Conservation (phyloP, 92 coral and sea anemone genomes). For the Palythoa grandis region DNA sequence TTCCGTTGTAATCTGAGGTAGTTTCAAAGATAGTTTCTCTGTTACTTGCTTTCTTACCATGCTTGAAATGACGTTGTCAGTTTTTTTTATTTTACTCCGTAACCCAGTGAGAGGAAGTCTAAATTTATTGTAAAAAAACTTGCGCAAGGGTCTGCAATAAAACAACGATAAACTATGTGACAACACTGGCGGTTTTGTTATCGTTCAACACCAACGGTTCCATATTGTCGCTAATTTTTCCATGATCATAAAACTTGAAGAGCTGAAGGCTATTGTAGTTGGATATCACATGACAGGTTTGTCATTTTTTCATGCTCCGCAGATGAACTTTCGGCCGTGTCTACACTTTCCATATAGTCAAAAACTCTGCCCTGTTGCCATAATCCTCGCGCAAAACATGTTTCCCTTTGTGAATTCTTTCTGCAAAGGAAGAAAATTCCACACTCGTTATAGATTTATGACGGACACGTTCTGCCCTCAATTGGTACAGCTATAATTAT, state of each 20-base stretch:
- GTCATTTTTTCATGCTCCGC: not conserved
- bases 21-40: slow-evolving; percentile 4
- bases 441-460: not conserved
- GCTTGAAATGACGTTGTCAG: not conserved
- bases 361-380: not conserved
- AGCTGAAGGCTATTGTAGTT: not conserved
- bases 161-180: not conserved
- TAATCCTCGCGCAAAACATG: not conserved
- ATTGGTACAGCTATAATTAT: not conserved
- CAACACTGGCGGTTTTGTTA: not conserved
- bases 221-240: not conserved
- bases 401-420: slow-evolving; percentile 6
- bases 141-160: too few species aligned
- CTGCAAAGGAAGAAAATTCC: not conserved
- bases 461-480: not conserved
- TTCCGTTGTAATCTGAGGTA: slow-evolving; percentile 11
- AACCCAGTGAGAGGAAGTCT: too few species aligned
- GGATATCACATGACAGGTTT: not conserved
- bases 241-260: not conserved
- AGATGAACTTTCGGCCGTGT: not conserved
- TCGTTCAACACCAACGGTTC: not conserved
- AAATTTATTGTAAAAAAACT: too few species aligned
- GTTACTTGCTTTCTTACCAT: not conserved
- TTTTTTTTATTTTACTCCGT: too few species aligned
- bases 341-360: not conserved